Percentiles rank a stretch among this genome's conserved stretches.
phyloP scores from a whole-genome alignment of 2,113 vertebrate species.

The Callospermophilus lateralis region DNA sequence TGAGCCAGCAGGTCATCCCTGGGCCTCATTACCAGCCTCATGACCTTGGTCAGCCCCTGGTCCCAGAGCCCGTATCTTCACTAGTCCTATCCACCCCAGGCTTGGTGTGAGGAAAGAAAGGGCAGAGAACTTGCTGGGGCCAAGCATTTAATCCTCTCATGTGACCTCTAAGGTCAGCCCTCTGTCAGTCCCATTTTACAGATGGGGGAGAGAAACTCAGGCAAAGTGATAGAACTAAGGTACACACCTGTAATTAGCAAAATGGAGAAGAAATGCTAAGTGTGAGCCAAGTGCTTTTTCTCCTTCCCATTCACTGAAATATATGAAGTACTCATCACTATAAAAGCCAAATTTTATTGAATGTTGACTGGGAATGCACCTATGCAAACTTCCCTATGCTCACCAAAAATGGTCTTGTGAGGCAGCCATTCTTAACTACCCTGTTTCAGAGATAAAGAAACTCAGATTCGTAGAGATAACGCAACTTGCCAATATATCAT shows the following conservation, averaged over 20 bases:
- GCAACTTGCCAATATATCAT: background rate
- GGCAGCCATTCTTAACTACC: background rate
- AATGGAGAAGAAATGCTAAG: background rate
- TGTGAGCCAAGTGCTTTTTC: background rate
- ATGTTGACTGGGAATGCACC: background rate
- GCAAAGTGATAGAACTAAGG: background rate
- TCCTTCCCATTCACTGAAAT: background rate
- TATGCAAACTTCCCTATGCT: background rate
- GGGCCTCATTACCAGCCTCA: constrained; percentile 28
- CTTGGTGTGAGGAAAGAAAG: background rate
- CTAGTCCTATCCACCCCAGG: background rate
- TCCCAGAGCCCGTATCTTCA: background rate
- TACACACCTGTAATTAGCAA: background rate
- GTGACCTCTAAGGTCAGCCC: background rate
- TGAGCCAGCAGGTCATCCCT: constrained; percentile 70
- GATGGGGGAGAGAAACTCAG: constrained; percentile 40
- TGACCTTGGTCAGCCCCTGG: constrained; percentile 57
- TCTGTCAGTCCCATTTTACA: constrained; percentile 57
- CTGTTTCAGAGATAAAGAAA: constrained; percentile 26
- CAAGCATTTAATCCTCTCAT: background rate
- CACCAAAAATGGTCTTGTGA: background rate
- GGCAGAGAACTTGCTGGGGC: constrained; percentile 25
- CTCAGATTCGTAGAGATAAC: background rate
- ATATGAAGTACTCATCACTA: background rate
- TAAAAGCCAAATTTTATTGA: background rate